These are phyloP conservation scores for Solenopsis fugax DNA, from an alignment of 1,140 invertebrate species.

Conservation along the genomic window DNA sequence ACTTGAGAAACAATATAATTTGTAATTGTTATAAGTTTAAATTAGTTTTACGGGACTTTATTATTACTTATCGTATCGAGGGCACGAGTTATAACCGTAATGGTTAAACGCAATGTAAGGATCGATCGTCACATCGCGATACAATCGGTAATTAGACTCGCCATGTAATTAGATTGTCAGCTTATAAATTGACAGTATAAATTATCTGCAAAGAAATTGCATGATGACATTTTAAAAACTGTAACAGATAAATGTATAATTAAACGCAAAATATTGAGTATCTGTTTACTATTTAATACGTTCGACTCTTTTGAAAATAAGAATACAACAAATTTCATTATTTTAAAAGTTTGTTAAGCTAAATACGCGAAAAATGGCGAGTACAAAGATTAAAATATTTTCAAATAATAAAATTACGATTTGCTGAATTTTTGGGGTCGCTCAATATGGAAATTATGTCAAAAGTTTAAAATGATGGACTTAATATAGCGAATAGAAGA, in stretches of 20 bases:
- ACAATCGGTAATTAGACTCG: slow-evolving; percentile 51
- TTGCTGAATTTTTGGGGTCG: background rate
- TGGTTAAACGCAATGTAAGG: slow-evolving; percentile 22
- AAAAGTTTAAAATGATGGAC: background rate
- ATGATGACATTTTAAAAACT: background rate
- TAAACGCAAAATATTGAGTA: background rate
- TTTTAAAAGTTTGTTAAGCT: background rate
- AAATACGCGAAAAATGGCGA: background rate
- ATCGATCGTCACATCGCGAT: slow-evolving; percentile 28
- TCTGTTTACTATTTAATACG: background rate
- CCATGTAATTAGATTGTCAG: slow-evolving; percentile 33
- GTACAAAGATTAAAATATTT: background rate
- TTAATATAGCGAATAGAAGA: background rate
- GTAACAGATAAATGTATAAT: background rate
- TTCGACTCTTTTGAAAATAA: background rate
- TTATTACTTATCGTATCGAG: slow-evolving; percentile 17
- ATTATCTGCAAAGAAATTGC: background rate
- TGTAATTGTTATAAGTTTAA: background rate
- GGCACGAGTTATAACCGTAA: slow-evolving; percentile 17
- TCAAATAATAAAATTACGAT: background rate
- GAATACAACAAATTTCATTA: background rate
- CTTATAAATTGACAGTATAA: background rate
- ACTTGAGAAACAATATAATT: background rate
- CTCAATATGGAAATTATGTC: background rate
- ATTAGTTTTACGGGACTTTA: background rate